Conservation (phyloP, 2,888 invertebrate genomes). For the Cabera pusaria region DNA sequence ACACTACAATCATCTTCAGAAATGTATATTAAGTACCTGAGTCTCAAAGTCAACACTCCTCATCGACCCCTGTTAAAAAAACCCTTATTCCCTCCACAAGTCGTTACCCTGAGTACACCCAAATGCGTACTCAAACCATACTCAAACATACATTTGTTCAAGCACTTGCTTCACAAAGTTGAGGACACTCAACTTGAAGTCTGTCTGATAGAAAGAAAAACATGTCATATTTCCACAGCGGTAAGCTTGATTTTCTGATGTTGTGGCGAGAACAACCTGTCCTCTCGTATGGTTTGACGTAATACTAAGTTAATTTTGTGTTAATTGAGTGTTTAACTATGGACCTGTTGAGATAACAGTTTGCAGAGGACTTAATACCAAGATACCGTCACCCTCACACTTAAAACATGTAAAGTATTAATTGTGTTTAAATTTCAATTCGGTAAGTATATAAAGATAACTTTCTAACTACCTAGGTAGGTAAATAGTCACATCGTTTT, state of each 20-base stretch:
- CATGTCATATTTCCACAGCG: conserved; percentile 6
- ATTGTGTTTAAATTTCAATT: too few relatives aligned
- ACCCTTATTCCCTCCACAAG: conserved; percentile 10
- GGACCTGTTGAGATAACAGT: conserved; percentile 7
- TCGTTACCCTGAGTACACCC: conserved; percentile 19
- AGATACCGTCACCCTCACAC: too few relatives aligned
- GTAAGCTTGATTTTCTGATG: conserved; percentile 1
- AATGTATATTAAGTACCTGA: too few relatives aligned
- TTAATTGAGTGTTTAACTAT: conserved; percentile 22
- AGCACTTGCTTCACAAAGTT: conserved; percentile 18
- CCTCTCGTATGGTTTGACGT: conserved; percentile 14
- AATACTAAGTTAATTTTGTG: conserved; percentile 14
- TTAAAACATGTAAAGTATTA: too few relatives aligned
- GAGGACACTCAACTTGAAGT: conserved; percentile 21
- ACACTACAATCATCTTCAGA: too few relatives aligned
- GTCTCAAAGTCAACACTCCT: too few relatives aligned
- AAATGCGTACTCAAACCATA: conserved; percentile 7
- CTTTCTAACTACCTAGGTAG: too few relatives aligned
- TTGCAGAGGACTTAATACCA: too few relatives aligned
- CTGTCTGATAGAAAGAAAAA: conserved; percentile 21
- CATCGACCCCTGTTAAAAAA: conserved; percentile 11
- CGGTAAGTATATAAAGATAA: too few relatives aligned
- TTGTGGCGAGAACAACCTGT: background rate
- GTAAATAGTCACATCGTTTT: too few relatives aligned
- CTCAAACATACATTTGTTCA: conserved; percentile 31